These are phyloP conservation scores for Cacatua alba DNA, from an alignment of 2,113 vertebrate genomes.

Conservation along the genomic window DNA sequence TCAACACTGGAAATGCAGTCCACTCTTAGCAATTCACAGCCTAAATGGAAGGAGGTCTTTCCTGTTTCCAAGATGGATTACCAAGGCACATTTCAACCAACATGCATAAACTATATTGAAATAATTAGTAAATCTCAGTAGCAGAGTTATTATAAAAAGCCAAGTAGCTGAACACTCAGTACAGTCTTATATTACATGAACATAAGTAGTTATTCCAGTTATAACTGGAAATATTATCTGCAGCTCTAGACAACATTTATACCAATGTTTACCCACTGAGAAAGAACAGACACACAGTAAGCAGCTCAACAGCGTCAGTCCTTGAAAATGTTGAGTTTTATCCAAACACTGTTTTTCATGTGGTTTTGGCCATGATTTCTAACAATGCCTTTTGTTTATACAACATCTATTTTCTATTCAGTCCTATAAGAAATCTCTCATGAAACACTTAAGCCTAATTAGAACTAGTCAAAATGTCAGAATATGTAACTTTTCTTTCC, in stretches of 20 bases:
- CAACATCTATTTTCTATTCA: conserved; percentile 4
- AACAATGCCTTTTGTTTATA: conserved; percentile 17
- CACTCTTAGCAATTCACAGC: not conserved
- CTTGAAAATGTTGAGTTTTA: not conserved
- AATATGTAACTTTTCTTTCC: not conserved
- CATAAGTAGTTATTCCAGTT: not conserved
- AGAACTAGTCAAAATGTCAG: not conserved
- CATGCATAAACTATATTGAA: not conserved
- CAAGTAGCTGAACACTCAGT: not conserved
- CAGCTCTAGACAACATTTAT: not conserved
- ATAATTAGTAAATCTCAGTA: not conserved
- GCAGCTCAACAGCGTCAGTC: not conserved
- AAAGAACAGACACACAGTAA: not conserved
- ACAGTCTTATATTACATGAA: not conserved
- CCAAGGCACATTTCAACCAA: not conserved
- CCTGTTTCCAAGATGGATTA: not conserved
- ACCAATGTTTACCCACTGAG: not conserved
- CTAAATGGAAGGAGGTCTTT: not conserved
- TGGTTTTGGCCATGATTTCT: not conserved
- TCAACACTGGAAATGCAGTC: not conserved
- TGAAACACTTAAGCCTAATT: not conserved
- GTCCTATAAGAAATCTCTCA: not conserved
- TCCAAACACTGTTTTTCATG: not conserved
- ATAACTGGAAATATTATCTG: not conserved
- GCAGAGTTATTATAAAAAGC: not conserved